Percentiles rank a stretch among this genome's conserved stretches.
Conservation (phyloP, 1,140 invertebrate species). For the Steinernema feltiae region DNA sequence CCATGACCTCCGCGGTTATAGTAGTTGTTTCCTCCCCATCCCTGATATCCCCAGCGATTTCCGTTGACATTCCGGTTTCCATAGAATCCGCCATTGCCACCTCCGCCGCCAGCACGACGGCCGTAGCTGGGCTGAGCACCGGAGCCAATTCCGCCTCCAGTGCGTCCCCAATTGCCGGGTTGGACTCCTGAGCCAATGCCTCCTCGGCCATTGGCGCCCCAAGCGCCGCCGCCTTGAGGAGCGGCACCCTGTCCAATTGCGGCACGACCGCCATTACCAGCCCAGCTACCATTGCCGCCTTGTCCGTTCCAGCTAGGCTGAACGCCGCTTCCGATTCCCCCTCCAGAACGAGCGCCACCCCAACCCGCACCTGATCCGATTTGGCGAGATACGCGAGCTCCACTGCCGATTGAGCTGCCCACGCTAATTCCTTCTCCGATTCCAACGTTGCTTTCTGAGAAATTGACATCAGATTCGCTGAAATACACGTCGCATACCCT, state of each 20-base stretch:
- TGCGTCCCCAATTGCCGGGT: neutral
- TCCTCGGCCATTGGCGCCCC: neutral
- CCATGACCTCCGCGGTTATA: neutral
- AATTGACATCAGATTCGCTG: neutral
- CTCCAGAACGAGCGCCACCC: neutral
- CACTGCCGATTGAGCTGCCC: neutral
- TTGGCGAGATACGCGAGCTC: neutral
- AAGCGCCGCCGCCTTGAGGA: no score
- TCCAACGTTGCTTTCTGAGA: neutral
- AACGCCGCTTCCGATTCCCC: neutral
- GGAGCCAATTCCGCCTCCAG: neutral
- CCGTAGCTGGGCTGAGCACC: neutral
- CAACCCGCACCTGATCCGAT: constrained; percentile 4
- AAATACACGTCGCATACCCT: neutral
- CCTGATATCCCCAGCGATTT: neutral
- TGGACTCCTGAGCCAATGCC: neutral
- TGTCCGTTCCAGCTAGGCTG: neutral
- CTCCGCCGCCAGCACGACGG: neutral
- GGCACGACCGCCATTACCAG: no score
- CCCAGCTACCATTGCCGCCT: no score
- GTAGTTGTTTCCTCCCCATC: neutral
- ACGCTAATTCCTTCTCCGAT: neutral
- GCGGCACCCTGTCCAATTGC: no score
- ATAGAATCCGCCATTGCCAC: neutral
- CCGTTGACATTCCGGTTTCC: neutral